Conservation (phyloP, 2,888 invertebrate species). For the Nudaria mundana region DNA sequence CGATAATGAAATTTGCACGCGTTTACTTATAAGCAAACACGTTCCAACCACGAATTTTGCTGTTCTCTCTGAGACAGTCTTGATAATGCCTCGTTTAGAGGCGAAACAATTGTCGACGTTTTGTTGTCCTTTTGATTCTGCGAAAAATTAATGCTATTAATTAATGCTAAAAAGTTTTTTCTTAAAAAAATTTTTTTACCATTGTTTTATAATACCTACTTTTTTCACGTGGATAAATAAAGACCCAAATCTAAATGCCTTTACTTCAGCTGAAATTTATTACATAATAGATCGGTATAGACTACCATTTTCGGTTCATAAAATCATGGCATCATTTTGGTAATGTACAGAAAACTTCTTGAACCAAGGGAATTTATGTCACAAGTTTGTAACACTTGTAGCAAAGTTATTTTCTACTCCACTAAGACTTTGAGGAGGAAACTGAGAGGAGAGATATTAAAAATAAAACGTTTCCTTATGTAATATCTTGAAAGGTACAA, state of each 20-base stretch:
- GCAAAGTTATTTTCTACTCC: slow-evolving; percentile 65
- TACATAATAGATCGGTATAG: slow-evolving; percentile 51
- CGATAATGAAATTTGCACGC: too few species aligned
- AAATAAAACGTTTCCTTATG: slow-evolving; percentile 32
- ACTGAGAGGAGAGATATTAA: slow-evolving; percentile 37
- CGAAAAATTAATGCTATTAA: too few species aligned
- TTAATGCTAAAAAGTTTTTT: slow-evolving; percentile 17
- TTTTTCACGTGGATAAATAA: slow-evolving; percentile 53
- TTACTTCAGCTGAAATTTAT: slow-evolving; percentile 48
- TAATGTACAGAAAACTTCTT: slow-evolving; percentile 36
- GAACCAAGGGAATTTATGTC: slow-evolving; percentile 59
- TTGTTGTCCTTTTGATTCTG: too few species aligned
- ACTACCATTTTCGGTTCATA: slow-evolving; percentile 43
- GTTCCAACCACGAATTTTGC: too few species aligned
- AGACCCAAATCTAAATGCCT: slow-evolving; percentile 27
- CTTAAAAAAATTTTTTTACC: slow-evolving; percentile 53
- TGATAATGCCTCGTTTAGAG: too few species aligned
- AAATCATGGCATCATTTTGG: slow-evolving; percentile 31
- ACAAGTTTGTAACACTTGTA: slow-evolving; percentile 45
- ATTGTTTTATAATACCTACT: slow-evolving; percentile 61
- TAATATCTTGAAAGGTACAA: too few species aligned
- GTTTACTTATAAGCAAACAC: too few species aligned
- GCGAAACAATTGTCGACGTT: too few species aligned
- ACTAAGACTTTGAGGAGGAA: slow-evolving; percentile 61
- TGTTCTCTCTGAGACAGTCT: too few species aligned